Conservation (phyloP, 2,113 vertebrate genomes). For the Probosciger aterrimus region DNA sequence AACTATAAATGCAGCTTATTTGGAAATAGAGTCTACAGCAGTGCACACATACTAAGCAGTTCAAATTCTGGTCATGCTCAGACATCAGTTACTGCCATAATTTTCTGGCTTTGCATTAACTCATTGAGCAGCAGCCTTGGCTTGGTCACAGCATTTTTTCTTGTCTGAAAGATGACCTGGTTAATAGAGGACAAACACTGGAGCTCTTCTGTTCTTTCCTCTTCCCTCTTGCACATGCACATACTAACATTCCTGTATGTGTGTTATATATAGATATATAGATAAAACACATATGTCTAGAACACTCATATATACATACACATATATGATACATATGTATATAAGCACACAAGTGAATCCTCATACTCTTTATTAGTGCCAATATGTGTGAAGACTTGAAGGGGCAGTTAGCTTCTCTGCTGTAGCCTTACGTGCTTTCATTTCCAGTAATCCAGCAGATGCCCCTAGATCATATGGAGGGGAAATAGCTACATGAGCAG, state of each 20-base stretch:
- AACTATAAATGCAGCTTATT: not conserved
- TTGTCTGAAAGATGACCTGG: slow-evolving; percentile 66
- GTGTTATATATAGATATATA: not conserved
- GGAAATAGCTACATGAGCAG: not conserved
- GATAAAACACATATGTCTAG: not conserved
- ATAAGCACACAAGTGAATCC: not conserved
- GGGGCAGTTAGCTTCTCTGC: not conserved
- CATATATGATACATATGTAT: not conserved
- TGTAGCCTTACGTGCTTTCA: slow-evolving; percentile 3
- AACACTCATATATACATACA: not conserved
- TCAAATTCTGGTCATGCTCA: slow-evolving; percentile 50
- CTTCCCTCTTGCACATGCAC: not conserved
- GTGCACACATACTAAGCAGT: not conserved
- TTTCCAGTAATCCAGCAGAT: slow-evolving; percentile 18
- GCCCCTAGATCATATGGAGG: slow-evolving; percentile 15
- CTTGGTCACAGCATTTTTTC: slow-evolving; percentile 62
- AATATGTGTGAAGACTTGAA: slow-evolving; percentile 5
- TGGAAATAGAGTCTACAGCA: not conserved
- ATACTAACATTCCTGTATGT: not conserved
- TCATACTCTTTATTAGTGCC: slow-evolving; percentile 18
- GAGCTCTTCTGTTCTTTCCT: not conserved
- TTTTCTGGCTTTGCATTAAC: slow-evolving; percentile 62
- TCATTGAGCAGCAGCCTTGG: slow-evolving; percentile 67
- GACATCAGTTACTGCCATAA: slow-evolving; percentile 42
- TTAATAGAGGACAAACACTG: slow-evolving; percentile 61